These are phyloP conservation scores for Bothrops jararaca DNA, from an alignment of 2,113 vertebrate species.

Conservation along the genomic window DNA sequence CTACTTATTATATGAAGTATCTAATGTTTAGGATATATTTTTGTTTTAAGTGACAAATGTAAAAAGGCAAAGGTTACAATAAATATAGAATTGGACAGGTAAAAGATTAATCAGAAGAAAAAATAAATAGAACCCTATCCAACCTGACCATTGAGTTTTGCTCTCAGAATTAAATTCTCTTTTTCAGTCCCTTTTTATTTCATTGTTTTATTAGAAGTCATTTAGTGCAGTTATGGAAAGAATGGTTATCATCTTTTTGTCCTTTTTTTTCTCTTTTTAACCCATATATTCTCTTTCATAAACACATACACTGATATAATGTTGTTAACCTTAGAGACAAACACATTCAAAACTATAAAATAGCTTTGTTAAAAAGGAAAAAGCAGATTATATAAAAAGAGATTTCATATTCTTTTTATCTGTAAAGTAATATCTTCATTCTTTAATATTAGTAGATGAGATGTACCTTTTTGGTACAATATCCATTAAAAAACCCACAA, in stretches of 20 bases:
- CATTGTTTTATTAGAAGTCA: neutral
- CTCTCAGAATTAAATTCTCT: neutral
- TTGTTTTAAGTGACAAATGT: neutral
- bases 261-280: neutral
- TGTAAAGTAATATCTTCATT: neutral
- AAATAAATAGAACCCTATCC: neutral
- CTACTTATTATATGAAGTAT: too few relatives aligned
- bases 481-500: conserved; percentile 7
- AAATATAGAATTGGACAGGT: neutral
- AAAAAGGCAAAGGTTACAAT: neutral
- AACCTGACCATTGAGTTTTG: neutral
- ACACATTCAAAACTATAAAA: neutral
- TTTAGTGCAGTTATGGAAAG: neutral
- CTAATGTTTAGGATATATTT: too few relatives aligned
- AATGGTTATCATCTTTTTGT: neutral
- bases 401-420: conserved; percentile 34
- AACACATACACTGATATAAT: neutral
- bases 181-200: neutral
- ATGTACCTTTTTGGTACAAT: conserved; percentile 23
- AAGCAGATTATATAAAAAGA: neutral
- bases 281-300: neutral
- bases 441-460: conserved; percentile 5
- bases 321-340: neutral
- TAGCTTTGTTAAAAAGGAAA: neutral
- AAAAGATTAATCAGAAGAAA: neutral